Evolutionary conservation across 2,797 vertebrate species (phyloP).

Genomic region (Lates japonicus): DNA sequence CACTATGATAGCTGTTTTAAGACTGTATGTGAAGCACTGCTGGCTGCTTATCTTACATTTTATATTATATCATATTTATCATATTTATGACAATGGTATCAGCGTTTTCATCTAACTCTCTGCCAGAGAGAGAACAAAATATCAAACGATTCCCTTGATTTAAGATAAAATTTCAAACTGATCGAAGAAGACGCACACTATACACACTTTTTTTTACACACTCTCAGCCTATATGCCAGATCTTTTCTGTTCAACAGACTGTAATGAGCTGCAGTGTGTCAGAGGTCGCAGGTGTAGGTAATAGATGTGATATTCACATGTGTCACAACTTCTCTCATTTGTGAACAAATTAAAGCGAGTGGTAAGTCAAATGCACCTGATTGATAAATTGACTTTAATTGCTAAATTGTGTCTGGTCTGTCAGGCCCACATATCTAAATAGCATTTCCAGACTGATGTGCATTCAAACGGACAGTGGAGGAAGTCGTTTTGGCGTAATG

Average conservation of each 20-base stretch:
- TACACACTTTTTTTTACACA: not conserved
- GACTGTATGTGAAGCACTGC: too few relatives aligned
- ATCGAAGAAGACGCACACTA: not conserved
- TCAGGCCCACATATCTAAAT: constrained; percentile 72
- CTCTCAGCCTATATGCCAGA: not conserved
- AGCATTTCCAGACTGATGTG: constrained; percentile 68
- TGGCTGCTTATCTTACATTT: too few relatives aligned
- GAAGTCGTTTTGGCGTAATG: constrained; percentile 84
- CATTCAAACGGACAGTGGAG: constrained; percentile 74
- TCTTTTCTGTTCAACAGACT: not conserved
- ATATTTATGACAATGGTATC: not conserved
- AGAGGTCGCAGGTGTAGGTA: constrained; percentile 52
- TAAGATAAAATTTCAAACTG: not conserved
- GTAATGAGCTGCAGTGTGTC: constrained; percentile 20
- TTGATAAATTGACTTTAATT: constrained; percentile 72
- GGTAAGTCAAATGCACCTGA: constrained; percentile 59
- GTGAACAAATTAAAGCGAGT: constrained; percentile 50
- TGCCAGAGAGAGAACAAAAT: too few relatives aligned
- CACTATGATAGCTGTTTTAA: too few relatives aligned
- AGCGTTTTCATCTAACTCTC: too few relatives aligned
- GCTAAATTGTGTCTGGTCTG: constrained; percentile 68
- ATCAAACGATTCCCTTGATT: not conserved
- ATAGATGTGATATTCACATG: constrained; percentile 47
- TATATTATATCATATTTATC: not conserved
- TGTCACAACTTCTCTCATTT: constrained; percentile 44